Percentiles rank a stretch among this genome's conserved stretches.
Conservation (phyloP, 2,888 invertebrate genomes). For the Caenorhabditis imperialis region DNA sequence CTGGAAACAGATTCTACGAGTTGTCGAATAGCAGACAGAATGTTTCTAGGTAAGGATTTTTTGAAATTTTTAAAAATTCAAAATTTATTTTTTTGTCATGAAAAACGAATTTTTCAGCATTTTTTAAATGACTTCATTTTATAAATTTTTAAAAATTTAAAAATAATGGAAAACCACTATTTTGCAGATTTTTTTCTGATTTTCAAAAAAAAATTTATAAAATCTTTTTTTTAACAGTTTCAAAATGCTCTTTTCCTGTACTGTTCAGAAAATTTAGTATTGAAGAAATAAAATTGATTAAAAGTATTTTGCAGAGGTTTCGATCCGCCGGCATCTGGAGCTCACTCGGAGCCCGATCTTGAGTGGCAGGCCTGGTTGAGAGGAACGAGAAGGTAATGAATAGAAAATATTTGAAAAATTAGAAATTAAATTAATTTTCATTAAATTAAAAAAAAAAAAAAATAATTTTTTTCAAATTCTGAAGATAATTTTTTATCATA, state of each 20-base stretch:
- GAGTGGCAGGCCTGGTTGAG: conserved; percentile 76
- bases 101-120: background rate
- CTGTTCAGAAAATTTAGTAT: background rate
- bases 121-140: no score
- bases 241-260: no score
- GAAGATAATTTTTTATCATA: no score
- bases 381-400: conserved; percentile 64
- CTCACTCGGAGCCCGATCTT: conserved; percentile 59
- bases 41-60: conserved; percentile 50
- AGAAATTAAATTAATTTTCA: background rate
- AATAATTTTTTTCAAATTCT: no score
- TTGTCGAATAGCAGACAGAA: conserved; percentile 64
- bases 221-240: conserved; percentile 4
- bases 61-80: conserved; percentile 8
- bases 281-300: background rate
- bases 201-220: background rate
- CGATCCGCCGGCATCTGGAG: conserved; percentile 62
- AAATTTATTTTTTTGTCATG: no score
- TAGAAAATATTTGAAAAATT: no score
- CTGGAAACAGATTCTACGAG: conserved; percentile 74
- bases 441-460: no score
- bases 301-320: conserved; percentile 65
- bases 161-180: no score
- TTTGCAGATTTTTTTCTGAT: background rate
- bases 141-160: no score